Base-by-base conservation (phyloP, 1,140 invertebrate species). In the Hirudo medicinalis region DNA sequence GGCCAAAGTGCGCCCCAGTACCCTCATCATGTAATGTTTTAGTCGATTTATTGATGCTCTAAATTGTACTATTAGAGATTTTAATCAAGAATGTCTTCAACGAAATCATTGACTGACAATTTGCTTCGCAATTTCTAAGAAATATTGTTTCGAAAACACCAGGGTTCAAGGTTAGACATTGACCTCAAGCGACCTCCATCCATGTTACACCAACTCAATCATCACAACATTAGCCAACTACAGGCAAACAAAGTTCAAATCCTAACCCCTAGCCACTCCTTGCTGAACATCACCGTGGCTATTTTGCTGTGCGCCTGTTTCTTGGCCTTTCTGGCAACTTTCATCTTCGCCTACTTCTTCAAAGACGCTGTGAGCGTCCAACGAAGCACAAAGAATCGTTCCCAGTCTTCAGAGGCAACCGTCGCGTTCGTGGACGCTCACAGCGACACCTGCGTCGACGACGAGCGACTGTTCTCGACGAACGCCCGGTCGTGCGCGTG, bases 341-440 rank as follows among this genome's bases (percentile, higher is more conserved):
- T 73, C 9, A 27, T 54, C 40, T 43, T 71, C n/a, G 66, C 67
- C 57, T 73, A 71, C 57, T 63, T 73, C 68, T 73, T 71, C 72
- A 60, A 49, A 36, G 69, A 70, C 29, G 13, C 29, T 68, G 32
- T 69, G 2, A 54, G 27, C 25, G 25, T 40, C 19, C 49, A 5
- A 43, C 20, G 60, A 55, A 22, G 17, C 0, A 36, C 40, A 55
- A 72, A 32, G 43, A 40, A 15, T 27, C 60, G 32, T 2, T 40
- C 20, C 20, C 43, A 36, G 20, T 53, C 63, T 15, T 25, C 29
- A 67, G 54, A 19, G 25, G 57, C 54, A 5, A 19, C 25, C 22
- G 60, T 32, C 2, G 60, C 29, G 22, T 27, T 32, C 22, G 22
- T 63, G 25, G 67, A n/a, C 20, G 29, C 29, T 36, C 67, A 25